Base-by-base conservation (phyloP, 2,888 invertebrate species). In the Eurytoma californica region DNA sequence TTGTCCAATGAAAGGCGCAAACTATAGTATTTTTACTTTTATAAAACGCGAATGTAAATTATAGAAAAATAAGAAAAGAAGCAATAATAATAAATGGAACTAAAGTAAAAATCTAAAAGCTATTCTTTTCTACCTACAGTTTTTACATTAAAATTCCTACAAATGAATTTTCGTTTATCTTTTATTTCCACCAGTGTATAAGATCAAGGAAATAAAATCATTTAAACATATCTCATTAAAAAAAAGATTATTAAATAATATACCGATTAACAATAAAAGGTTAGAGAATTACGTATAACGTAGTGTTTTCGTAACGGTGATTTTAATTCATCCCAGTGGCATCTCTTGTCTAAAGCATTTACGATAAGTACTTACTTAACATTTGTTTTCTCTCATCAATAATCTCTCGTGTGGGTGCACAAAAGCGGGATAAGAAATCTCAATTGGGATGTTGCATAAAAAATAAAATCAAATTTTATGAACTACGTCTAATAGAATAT, bases 371-470 rank as follows among this genome's bases (percentile, higher is more conserved):
- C 69, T 82, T 83, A 82, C 79, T 82, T 80, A 82, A 69, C 81
- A 47, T 69, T 77, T 78, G 58, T 51, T 76, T 60, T 63, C 70
- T 65, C 24, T 47, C 24, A 82, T 84, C 80, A 60, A 83, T 80
- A 80, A 84, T 84, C 83, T 83, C 81, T 84, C 82, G 76, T 82
- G 74, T 81, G n/a, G 80, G 84, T 85, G 83, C 85, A 83, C 84
- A 83, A 82, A 85, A 84, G 84, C 83, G 39, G 39, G 68, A 68
- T 83, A 82, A 75, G 81, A 82, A 75, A 82, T 80, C 58, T 83
- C 72, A 80, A n/a, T n/a, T n/a, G n/a, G n/a, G n/a, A n/a, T n/a
- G n/a, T n/a, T n/a, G n/a, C n/a, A n/a, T n/a, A n/a, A n/a, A n/a
- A n/a, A n/a, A n/a, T n/a, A n/a, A n/a, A n/a, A n/a, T n/a, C n/a